Evolutionary conservation across 1,140 invertebrate genomes (phyloP).

Genomic region (Euwallacea fornicatus): DNA sequence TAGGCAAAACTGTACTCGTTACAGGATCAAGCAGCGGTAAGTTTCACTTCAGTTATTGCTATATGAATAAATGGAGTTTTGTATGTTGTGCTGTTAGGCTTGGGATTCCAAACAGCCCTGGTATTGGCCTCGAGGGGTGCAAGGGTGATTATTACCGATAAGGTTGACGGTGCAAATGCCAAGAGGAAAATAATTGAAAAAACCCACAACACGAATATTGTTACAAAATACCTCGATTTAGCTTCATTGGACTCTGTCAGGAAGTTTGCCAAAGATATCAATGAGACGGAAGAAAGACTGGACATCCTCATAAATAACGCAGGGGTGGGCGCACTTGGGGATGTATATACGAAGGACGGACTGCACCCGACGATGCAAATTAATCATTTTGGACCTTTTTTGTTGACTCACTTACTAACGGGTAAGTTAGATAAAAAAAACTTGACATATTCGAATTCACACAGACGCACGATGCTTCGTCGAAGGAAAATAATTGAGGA

Average conservation of each 20-base stretch:
- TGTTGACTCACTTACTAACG: conserved; percentile 65
- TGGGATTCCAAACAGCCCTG: conserved; percentile 50
- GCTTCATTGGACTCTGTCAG: conserved; percentile 56
- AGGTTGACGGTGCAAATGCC: conserved; percentile 49
- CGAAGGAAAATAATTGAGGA: too few species aligned
- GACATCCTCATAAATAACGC: conserved; percentile 72
- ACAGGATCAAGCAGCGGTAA: conserved; percentile 44
- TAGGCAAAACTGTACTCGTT: conserved; percentile 45
- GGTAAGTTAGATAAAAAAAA: conserved; percentile 47
- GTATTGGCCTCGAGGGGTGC: conserved; percentile 47
- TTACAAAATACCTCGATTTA: conserved; percentile 52
- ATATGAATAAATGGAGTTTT: too few species aligned
- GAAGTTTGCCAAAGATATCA: conserved; percentile 56
- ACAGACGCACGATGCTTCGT: too few species aligned
- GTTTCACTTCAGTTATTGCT: not conserved
- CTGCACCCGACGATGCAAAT: conserved; percentile 65
- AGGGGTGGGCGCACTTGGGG: conserved; percentile 55
- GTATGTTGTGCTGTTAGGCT: conserved; percentile 33
- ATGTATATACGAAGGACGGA: conserved; percentile 62
- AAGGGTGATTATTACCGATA: conserved; percentile 49
- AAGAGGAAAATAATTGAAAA: conserved; percentile 50
- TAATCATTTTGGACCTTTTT: conserved; percentile 70
- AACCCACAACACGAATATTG: conserved; percentile 52
- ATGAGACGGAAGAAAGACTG: conserved; percentile 54
- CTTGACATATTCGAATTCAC: too few species aligned